Evolutionary conservation across 2,797 vertebrate species (phyloP).

Genomic region (Melopsittacus undulatus): DNA sequence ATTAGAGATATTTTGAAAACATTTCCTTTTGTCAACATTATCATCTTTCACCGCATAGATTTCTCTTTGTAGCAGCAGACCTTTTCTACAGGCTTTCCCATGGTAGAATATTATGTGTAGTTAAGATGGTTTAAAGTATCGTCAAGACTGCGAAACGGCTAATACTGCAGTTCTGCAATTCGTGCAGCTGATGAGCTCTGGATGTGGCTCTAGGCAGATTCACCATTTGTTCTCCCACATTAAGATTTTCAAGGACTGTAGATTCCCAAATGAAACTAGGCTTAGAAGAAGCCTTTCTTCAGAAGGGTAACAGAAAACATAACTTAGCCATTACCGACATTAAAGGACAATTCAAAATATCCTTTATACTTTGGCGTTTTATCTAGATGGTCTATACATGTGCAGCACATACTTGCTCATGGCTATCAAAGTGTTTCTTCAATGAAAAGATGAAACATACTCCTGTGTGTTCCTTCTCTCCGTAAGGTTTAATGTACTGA

Average conservation of each 20-base stretch:
- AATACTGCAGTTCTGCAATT: slow-evolving; percentile 6
- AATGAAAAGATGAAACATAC: not conserved
- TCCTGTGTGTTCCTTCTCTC: not conserved
- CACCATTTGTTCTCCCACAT: not conserved
- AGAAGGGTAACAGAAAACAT: not conserved
- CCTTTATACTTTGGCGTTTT: not conserved
- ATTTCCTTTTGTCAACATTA: not conserved
- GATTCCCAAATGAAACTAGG: not conserved
- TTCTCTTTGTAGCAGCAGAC: not conserved
- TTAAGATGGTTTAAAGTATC: slow-evolving; percentile 3
- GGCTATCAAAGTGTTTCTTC: slow-evolving; percentile 6
- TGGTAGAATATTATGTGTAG: not conserved
- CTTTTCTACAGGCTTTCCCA: not conserved
- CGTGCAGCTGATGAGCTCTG: slow-evolving; percentile 8
- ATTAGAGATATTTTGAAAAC: not conserved
- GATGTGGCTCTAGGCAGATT: slow-evolving; percentile 9
- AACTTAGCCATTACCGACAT: not conserved
- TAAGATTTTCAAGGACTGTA: not conserved
- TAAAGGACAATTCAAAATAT: slow-evolving; percentile 6
- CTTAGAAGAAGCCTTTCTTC: not conserved
- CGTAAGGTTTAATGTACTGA: not conserved
- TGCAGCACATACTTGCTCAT: not conserved
- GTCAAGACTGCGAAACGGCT: not conserved
- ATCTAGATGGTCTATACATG: not conserved
- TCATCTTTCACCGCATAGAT: fast-evolving